Conservation (phyloP, 2,113 vertebrate genomes). For the Columba janthina region DNA sequence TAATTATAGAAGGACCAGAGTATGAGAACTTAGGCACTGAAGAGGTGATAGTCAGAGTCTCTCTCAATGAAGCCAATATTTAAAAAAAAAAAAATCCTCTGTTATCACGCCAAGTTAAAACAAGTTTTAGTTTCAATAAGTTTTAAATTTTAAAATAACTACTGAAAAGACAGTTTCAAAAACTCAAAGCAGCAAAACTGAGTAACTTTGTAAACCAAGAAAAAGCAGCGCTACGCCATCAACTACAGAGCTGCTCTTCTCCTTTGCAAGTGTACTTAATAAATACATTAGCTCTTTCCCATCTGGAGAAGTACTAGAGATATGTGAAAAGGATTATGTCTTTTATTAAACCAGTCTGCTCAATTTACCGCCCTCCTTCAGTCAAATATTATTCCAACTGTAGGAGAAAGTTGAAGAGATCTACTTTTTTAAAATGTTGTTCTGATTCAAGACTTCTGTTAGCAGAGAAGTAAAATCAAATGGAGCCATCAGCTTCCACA, state of each 20-base stretch:
- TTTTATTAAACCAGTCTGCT: neutral
- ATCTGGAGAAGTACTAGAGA: neutral
- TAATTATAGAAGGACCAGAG: neutral
- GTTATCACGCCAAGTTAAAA: neutral
- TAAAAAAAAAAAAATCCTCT: accelerated
- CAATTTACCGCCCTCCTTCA: neutral
- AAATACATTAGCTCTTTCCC: neutral
- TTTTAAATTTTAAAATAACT: neutral
- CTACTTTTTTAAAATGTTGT: neutral
- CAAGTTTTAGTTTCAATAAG: neutral
- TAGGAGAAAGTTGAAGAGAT: neutral
- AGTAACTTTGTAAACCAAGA: neutral
- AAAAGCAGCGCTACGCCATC: neutral
- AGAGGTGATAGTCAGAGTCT: neutral
- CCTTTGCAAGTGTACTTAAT: neutral
- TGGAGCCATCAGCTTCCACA: neutral
- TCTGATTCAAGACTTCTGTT: neutral
- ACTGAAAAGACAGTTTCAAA: neutral
- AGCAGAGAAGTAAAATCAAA: neutral
- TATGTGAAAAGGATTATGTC: neutral
- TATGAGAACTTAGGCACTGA: neutral
- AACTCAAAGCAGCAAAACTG: neutral
- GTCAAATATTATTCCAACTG: neutral
- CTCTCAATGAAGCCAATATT: neutral
- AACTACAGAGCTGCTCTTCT: neutral